Evolutionary conservation across 1,140 invertebrate genomes (phyloP).

Genomic region (Pentalonia nigronervosa): DNA sequence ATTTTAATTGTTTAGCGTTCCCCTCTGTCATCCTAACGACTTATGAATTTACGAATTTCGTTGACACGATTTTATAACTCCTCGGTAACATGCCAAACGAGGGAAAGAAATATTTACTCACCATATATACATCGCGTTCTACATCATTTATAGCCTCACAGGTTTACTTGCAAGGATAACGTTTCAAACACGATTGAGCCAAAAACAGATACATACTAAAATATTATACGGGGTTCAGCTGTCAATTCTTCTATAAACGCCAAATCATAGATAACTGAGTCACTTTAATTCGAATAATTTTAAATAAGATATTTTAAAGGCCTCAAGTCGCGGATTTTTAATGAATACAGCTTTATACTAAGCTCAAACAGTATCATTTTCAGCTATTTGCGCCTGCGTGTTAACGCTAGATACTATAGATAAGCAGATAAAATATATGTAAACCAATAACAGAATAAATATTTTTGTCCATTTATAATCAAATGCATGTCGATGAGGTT

Average conservation of each 20-base stretch:
- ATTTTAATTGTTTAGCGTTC: not conserved
- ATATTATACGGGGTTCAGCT: not conserved
- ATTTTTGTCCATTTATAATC: not conserved
- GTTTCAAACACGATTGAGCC: not conserved
- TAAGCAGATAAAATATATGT: no score
- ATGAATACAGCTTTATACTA: no score
- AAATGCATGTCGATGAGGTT: not conserved
- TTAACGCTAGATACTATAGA: no score
- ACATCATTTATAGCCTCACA: not conserved
- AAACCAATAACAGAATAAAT: not conserved
- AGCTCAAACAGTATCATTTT: no score
- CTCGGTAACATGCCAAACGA: not conserved
- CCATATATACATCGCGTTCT: not conserved
- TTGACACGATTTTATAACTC: not conserved
- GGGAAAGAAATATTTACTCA: not conserved
- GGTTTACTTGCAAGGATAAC: not conserved
- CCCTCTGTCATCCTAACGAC: not conserved
- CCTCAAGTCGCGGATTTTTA: no score
- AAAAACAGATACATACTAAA: not conserved
- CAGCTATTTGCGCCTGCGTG: no score
- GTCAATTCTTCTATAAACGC: not conserved
- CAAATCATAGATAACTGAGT: no score
- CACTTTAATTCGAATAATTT: no score
- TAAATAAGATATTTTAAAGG: no score
- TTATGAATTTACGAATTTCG: slow-evolving; percentile 1